These are phyloP conservation scores for Bombus balteatus DNA, from an alignment of 1,140 invertebrate genomes.

Conservation along the genomic window DNA sequence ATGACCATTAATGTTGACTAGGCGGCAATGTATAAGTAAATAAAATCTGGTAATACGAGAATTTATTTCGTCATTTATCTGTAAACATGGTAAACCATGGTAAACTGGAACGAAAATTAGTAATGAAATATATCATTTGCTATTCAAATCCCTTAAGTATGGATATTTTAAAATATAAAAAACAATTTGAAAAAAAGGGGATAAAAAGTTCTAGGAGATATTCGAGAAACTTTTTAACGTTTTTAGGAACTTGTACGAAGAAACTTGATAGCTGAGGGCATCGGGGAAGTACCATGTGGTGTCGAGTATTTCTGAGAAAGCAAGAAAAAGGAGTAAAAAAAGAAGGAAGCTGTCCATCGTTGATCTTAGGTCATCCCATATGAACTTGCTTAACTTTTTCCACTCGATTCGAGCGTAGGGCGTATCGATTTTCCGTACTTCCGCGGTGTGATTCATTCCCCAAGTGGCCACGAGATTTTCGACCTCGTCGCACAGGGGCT, in stretches of 20 bases:
- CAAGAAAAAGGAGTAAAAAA: background rate
- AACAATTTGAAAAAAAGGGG: accelerated
- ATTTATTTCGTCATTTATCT: no score
- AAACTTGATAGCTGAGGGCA: no score
- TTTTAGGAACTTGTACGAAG: background rate
- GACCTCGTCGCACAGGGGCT: constrained; percentile 37
- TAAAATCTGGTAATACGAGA: no score
- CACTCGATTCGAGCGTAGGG: background rate
- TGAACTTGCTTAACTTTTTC: constrained; percentile 4
- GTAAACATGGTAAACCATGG: no score
- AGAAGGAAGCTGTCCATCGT: background rate
- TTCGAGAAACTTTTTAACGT: background rate
- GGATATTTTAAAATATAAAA: no score
- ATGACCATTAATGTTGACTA: no score
- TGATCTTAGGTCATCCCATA: background rate
- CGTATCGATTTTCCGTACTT: constrained; percentile 65
- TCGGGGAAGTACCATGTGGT: background rate
- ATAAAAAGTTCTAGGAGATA: background rate
- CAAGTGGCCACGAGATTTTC: constrained; percentile 57
- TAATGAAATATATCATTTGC: no score
- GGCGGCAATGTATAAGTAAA: no score
- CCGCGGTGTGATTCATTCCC: constrained; percentile 65
- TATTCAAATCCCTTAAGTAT: no score
- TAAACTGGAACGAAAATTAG: no score
- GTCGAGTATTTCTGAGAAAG: background rate